These are phyloP conservation scores for Neuroterus valhalla DNA, from an alignment of 1,140 invertebrate genomes.

Conservation along the genomic window DNA sequence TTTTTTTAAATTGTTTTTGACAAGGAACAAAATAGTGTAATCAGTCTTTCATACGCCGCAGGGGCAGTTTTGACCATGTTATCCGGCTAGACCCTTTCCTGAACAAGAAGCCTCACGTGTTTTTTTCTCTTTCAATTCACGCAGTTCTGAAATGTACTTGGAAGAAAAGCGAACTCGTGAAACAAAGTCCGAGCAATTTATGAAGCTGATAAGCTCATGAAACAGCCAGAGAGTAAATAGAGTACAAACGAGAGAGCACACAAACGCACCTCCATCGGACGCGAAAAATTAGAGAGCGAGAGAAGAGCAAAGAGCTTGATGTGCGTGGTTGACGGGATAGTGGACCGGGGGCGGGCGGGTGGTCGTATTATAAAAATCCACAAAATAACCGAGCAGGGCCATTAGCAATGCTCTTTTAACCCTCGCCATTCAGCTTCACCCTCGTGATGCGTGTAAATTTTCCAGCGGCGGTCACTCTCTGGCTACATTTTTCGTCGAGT, in stretches of 20 bases:
- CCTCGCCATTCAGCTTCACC: constrained; percentile 69
- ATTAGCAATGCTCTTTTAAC: constrained; percentile 76
- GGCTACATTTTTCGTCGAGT: constrained; percentile 74
- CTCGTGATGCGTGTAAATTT: constrained; percentile 76
- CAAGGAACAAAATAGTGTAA: too few relatives aligned
- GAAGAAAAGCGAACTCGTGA: neutral
- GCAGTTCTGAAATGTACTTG: neutral
- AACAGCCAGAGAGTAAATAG: constrained; percentile 37
- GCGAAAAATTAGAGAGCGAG: constrained; percentile 17
- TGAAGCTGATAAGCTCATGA: constrained; percentile 34
- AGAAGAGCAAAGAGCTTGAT: constrained; percentile 28
- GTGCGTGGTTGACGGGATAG: neutral
- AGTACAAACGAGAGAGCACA: constrained; percentile 38
- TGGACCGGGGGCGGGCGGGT: neutral
- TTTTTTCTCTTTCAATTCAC: neutral
- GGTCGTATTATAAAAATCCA: constrained; percentile 75
- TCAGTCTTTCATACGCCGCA: too few relatives aligned
- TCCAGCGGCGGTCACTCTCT: constrained; percentile 71
- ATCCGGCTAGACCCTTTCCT: too few relatives aligned
- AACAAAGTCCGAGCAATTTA: constrained; percentile 18
- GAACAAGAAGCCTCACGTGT: neutral
- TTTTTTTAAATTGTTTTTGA: too few relatives aligned
- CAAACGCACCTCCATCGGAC: neutral
- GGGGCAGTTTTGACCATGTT: too few relatives aligned
- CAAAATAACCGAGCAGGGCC: constrained; percentile 75